phyloP scores from a whole-genome alignment of 1,140 invertebrate genomes.

The Trachymyrmex septentrionalis region DNA sequence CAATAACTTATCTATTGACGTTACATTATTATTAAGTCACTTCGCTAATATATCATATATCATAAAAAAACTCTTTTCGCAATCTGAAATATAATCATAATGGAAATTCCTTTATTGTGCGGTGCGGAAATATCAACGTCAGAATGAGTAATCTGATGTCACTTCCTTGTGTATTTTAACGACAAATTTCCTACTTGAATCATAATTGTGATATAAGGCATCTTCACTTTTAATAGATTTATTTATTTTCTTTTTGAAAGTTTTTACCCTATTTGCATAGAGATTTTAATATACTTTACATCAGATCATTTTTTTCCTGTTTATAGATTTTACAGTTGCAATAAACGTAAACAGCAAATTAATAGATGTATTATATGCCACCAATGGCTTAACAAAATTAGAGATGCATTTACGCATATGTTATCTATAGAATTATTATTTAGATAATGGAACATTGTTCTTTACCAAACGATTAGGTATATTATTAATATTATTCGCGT shows the following conservation, averaged over 20 bases:
- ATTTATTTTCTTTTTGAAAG: too few relatives aligned
- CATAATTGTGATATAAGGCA: background rate
- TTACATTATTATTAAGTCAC: background rate
- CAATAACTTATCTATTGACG: background rate
- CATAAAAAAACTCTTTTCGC: background rate
- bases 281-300: background rate
- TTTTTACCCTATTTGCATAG: too few relatives aligned
- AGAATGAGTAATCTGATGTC: conserved; percentile 14
- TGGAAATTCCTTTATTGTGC: conserved; percentile 24
- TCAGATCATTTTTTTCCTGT: background rate
- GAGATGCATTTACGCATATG: background rate
- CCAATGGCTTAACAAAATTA: conserved; percentile 31
- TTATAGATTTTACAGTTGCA: background rate
- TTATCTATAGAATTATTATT: conserved; percentile 25
- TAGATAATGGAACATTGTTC: conserved; percentile 26
- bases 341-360: background rate
- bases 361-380: background rate
- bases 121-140: background rate
- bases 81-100: conserved; percentile 9
- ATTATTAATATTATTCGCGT: conserved; percentile 20
- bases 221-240: background rate
- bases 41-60: background rate
- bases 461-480: background rate
- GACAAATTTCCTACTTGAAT: conserved; percentile 3
- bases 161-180: background rate